Evolutionary conservation across 2,113 vertebrate genomes (phyloP), one percentile per base, ranked within the genome.

Genomic region (Morone chrysops): DNA sequence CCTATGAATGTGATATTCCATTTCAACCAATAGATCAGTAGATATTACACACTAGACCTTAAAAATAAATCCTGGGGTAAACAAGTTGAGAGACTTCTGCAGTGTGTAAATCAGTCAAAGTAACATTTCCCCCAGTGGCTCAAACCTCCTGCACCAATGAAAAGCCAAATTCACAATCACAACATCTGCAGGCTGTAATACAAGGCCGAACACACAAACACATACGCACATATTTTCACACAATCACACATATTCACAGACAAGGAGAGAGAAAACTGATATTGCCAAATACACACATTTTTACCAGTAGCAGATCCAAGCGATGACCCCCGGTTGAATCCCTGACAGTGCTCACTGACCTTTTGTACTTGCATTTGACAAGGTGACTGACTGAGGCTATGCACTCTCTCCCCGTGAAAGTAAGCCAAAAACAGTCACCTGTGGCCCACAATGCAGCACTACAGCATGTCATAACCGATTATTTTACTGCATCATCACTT

Each of bases 391-490:
- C 70, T 67, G 65, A 82, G n/a, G n/a, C 63, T 61, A 38, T 20
- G n/a, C 77, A 71, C 66, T 67, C 75, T 71, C 78, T 63, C 75
- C 65, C 22, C 68, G 61, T 87, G 68, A 85, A 53, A 81, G 56
- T n/a, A 36, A 80, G 78, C 83, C 87, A 82, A 60, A 78, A 60
- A 62, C 75, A 85, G 69, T 80, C 50, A 85, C 80, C 81, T 5
- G 60, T 48, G 36, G 75, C 88, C 80, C 85, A 72, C 51, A 89
- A 83, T 63, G 83, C 78, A 83, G 65, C 82, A 66, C 61, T 36
- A 61, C 78, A 70, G 66, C 90, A 36, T 66, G 89, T 87, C 92
- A 86, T 12, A 84, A 81, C 61, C 8, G 60, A 87, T 86, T 81
- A 68, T 0, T 75, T 76, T 70, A 63, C 83, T 36, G 73, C 75